Base-by-base conservation (phyloP, 1,140 invertebrate species). In the Gyrodactylus salaris region DNA sequence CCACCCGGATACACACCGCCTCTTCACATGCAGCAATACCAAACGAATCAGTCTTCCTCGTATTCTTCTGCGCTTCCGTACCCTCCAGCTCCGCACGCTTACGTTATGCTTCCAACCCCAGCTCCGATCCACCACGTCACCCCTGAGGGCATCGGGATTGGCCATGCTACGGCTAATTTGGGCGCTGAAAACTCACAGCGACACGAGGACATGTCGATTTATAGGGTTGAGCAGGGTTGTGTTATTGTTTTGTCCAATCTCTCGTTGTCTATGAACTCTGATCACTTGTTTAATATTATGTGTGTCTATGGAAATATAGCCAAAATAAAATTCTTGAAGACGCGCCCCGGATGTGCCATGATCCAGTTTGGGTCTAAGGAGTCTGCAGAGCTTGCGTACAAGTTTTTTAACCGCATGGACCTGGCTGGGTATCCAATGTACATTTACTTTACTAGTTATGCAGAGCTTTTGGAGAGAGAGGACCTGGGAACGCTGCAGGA, bases 181-280 rank as follows among this genome's bases (percentile, higher is more conserved):
- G 34, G 34, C n/a, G 34, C n/a, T n/a, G 34, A 54, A 7, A 54
- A n/a, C 34, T 16, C 34, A n/a, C 34, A 16, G 7, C 7, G 34
- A 54, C 34, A 54, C 34, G 34, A 54, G 34, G 34, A 54, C 34
- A 54, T 54, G 34, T 16, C 7, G 7, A 54, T 54, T 16, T 54
- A 16, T 54, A 54, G 34, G n/a, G 25, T 71, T 71, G 70, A 71
- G 26, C 2, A 7, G 7, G 72, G 72, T 23, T n/a, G n/a, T 68
- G 72, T 73, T 1, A 23, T 73, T 23, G n/a, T 73, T n/a, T 26
- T 69, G n/a, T 73, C 23, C 26, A 73, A 73, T 73, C 68, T 73
- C 20, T 26, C 72, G 1, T 25, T 69, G n/a, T 23, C 2, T 69
- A 68, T 73, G 21, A 25, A 23, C 21, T 21, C 20, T 16, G 34